These are phyloP conservation scores for Acanthosoma haemorrhoidale DNA, from an alignment of 2,888 invertebrate genomes.

Conservation along the genomic window DNA sequence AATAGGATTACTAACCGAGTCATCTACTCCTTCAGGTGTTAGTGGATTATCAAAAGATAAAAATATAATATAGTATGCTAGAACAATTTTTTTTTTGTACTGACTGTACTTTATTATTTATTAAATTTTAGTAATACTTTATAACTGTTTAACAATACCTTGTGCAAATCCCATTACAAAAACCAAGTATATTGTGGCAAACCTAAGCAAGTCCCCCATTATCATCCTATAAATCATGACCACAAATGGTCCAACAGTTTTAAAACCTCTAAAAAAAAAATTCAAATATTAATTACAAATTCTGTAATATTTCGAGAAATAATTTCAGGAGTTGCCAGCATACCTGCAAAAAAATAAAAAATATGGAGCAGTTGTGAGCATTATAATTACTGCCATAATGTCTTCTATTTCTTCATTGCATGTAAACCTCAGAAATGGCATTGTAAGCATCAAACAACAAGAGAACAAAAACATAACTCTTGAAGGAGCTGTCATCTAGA, in stretches of 20 bases:
- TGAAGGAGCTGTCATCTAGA: slow-evolving; percentile 78
- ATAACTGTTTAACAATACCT: slow-evolving; percentile 56
- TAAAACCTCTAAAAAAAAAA: slow-evolving; percentile 72
- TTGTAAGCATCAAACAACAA: slow-evolving; percentile 77
- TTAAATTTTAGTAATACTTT: too few relatives aligned
- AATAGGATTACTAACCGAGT: slow-evolving; percentile 77
- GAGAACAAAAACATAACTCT: slow-evolving; percentile 92
- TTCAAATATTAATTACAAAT: neutral
- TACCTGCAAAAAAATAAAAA: slow-evolving; percentile 95
- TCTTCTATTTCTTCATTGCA: slow-evolving; percentile 87
- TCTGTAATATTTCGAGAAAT: neutral
- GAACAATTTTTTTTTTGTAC: too few relatives aligned
- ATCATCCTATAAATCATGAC: slow-evolving; percentile 99
- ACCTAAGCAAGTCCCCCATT: slow-evolving; percentile 89
- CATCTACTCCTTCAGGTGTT: slow-evolving; percentile 76
- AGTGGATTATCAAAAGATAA: slow-evolving; percentile 79
- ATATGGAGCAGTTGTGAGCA: slow-evolving; percentile 93
- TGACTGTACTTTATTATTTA: too few relatives aligned
- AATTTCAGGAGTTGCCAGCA: neutral
- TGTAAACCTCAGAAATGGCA: slow-evolving; percentile 76
- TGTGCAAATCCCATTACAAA: slow-evolving; percentile 98
- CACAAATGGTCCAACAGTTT: slow-evolving; percentile 98
- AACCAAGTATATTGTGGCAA: slow-evolving; percentile 92
- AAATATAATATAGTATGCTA: slow-evolving; percentile 87
- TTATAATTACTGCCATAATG: slow-evolving; percentile 83